Evolutionary conservation across 2,888 invertebrate species (phyloP).

Genomic region (Uropetala carovei): DNA sequence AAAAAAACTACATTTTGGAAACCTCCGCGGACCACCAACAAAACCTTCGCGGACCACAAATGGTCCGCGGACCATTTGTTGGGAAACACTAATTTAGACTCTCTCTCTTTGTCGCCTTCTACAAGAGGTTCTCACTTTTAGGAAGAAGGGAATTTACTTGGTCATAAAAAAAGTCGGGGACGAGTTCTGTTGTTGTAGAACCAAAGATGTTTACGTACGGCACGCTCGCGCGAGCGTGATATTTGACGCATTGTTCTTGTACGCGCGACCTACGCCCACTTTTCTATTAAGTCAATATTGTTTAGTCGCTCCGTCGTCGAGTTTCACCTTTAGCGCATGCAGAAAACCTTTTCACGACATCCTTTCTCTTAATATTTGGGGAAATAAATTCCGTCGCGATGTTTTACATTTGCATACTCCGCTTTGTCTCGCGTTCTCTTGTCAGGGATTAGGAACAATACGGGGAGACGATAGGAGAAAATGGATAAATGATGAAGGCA

Average conservation of each 20-base stretch:
- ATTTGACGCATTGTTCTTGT: not conserved
- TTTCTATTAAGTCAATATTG: not conserved
- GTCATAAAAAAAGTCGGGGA: not conserved
- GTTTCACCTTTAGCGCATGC: conserved; percentile 2
- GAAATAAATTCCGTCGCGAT: not conserved
- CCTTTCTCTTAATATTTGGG: not conserved
- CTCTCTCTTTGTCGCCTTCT: no score
- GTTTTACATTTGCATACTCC: not conserved
- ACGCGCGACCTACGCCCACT: not conserved
- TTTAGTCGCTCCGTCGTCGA: not conserved
- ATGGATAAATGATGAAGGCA: not conserved
- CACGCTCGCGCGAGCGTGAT: not conserved
- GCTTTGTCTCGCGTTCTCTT: not conserved
- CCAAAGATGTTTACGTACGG: not conserved
- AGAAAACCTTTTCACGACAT: not conserved
- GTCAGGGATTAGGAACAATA: not conserved
- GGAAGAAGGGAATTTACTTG: not conserved
- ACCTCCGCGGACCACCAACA: no score
- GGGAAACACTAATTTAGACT: no score
- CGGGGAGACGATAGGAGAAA: not conserved
- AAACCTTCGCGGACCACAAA: no score
- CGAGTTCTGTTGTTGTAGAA: not conserved
- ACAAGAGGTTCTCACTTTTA: not conserved
- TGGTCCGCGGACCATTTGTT: no score
- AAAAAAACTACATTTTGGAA: no score